phyloP scores from a whole-genome alignment of 2,113 vertebrate species.

The Phalacrocorax brasilianus region DNA sequence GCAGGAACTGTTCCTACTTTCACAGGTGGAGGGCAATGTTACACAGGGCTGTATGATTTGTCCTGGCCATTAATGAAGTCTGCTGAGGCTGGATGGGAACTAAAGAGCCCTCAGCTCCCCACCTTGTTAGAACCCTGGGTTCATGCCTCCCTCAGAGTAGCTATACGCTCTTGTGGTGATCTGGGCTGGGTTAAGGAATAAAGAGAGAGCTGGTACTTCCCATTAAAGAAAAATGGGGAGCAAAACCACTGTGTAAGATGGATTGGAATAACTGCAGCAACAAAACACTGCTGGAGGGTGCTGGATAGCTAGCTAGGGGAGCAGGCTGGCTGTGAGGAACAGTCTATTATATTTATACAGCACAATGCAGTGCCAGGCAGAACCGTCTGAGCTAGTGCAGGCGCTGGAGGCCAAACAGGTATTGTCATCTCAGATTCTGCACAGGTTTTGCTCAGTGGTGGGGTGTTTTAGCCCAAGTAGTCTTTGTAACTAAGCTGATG shows the following conservation, averaged over 20 bases:
- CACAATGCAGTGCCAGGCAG: not conserved
- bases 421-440: not conserved
- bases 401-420: not conserved
- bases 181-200: not conserved
- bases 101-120: not conserved
- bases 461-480: not conserved
- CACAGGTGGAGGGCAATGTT: not conserved
- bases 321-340: not conserved
- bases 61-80: not conserved
- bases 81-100: not conserved
- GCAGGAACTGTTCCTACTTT: not conserved
- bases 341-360: not conserved
- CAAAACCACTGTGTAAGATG: not conserved
- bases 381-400: not conserved
- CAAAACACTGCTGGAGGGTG: not conserved
- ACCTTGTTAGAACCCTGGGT: not conserved
- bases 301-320: not conserved
- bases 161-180: not conserved
- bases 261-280: not conserved
- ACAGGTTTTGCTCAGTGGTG: not conserved
- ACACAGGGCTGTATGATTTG: not conserved
- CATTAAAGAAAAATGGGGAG: not conserved
- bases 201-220: not conserved
- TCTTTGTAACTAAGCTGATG: not conserved
- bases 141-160: not conserved